Conservation (phyloP, 30 jellyfish, hydroid and myxozoan species). For the Rhopilema esculentum region DNA sequence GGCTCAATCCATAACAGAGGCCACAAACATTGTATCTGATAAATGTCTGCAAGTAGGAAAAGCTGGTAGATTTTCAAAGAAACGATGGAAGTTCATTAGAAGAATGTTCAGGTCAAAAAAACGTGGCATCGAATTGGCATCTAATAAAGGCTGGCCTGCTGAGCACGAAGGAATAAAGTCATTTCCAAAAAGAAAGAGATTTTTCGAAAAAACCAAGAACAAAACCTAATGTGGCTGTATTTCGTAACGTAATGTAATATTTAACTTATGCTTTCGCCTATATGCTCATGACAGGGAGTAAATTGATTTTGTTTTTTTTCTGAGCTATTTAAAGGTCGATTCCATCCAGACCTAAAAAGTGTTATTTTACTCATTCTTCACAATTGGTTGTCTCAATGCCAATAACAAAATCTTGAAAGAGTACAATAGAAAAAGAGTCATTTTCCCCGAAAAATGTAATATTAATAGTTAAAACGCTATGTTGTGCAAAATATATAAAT, state of each 20-base stretch:
- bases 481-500: too few relatives aligned
- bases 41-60: neutral
- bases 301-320: too few relatives aligned
- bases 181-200: neutral
- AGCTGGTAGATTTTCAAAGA: neutral
- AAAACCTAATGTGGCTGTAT: neutral
- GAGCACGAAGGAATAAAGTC: neutral
- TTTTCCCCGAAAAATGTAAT: too few relatives aligned
- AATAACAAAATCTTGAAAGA: too few relatives aligned
- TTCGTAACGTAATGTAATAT: neutral
- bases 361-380: too few relatives aligned
- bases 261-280: too few relatives aligned
- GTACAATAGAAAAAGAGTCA: too few relatives aligned
- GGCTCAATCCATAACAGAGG: neutral
- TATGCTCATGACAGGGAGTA: too few relatives aligned
- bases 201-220: neutral
- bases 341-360: too few relatives aligned
- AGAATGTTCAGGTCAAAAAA: neutral
- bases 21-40: neutral
- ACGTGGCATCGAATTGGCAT: neutral
- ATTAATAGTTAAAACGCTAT: too few relatives aligned
- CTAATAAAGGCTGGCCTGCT: neutral
- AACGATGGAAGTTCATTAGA: constrained; percentile 17
- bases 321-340: too few relatives aligned
- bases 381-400: too few relatives aligned